These are phyloP conservation scores for Apostichopus japonicus DNA, from an alignment of 35 echinoderm and acorn worm genomes.

Conservation along the genomic window DNA sequence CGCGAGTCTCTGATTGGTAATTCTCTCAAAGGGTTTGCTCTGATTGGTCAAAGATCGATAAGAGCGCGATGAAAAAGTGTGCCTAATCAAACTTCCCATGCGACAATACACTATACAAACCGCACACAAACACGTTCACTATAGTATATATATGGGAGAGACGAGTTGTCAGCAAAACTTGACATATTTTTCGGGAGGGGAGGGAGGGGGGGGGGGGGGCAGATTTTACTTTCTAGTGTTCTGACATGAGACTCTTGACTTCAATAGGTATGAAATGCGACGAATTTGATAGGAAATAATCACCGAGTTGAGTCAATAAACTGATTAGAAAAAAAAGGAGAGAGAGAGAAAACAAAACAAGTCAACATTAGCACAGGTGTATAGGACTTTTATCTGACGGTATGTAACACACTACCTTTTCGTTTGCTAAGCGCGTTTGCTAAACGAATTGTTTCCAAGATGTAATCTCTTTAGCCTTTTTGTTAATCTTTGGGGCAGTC, in stretches of 20 bases:
- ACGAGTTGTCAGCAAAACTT: not conserved
- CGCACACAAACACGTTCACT: not conserved
- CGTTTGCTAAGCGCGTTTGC: not conserved
- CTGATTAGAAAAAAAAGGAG: not conserved
- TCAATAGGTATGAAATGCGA: not conserved
- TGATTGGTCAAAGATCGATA: conserved; percentile 23
- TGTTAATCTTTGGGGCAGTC: too few relatives aligned
- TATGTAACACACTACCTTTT: not conserved
- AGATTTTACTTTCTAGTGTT: not conserved
- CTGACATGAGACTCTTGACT: not conserved
- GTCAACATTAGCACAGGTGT: conserved; percentile 36
- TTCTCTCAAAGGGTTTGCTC: not conserved
- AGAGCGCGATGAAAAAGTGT: not conserved
- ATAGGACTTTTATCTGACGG: not conserved
- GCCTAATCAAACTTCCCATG: conserved; percentile 1
- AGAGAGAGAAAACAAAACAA: not conserved
- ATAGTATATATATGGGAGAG: not conserved
- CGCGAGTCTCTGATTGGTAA: not conserved
- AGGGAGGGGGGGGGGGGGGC: too few relatives aligned
- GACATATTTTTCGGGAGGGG: not conserved
- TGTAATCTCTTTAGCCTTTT: not conserved
- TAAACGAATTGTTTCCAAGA: not conserved
- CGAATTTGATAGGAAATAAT: not conserved
- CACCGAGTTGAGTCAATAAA: not conserved
- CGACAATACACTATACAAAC: not conserved